Base-by-base conservation (phyloP, 2,113 vertebrate species). In the Gymnogyps californianus region DNA sequence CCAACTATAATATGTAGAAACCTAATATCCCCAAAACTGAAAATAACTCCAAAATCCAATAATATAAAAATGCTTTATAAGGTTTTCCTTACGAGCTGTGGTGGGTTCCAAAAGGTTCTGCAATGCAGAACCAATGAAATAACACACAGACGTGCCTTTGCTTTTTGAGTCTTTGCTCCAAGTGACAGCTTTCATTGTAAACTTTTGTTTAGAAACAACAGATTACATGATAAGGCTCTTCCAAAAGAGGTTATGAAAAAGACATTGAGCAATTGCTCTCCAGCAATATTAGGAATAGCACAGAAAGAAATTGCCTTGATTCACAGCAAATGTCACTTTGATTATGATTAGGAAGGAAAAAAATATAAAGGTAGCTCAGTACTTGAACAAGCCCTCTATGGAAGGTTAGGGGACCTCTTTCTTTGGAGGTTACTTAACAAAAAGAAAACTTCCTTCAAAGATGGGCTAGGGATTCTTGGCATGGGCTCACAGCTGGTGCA, bases 21-120 rank as follows among this genome's bases (percentile, higher is more conserved):
- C 61, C 54, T 77, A 89, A 97, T 97, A 97, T 87, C 74, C 83
- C 55, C 69, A 10, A 96, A 96, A 94, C 83, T 74, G 92, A 97
- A 97, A 97, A 97, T 92, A 96, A 94, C 89, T 94, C 83, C 47
- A 92, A 96, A 96, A 97, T 96, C 93, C 94, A 96, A 96, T 97
- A 94, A 96, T 62, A 82, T 47, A 90, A 95, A 96, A 97, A 92
- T 91, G 61, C 90, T 96, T 96, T 84, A 93, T 90, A 93, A 84
- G 87, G 55, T 77, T 97, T 97, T 87, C 46, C 62, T 90, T 97
- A 76, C 5, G 59, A 83, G 59, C 36, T 87, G 81, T 86, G 58
- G 75, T 88, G 65, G 38, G 38, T 89, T 97, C 84, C 92, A 96
- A 92, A 90, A 92, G 86, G 90, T 91, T 93, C 92, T 90, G 54